These are phyloP conservation scores for Neogobius melanostomus DNA, from an alignment of 2,113 vertebrate genomes.

Conservation along the genomic window DNA sequence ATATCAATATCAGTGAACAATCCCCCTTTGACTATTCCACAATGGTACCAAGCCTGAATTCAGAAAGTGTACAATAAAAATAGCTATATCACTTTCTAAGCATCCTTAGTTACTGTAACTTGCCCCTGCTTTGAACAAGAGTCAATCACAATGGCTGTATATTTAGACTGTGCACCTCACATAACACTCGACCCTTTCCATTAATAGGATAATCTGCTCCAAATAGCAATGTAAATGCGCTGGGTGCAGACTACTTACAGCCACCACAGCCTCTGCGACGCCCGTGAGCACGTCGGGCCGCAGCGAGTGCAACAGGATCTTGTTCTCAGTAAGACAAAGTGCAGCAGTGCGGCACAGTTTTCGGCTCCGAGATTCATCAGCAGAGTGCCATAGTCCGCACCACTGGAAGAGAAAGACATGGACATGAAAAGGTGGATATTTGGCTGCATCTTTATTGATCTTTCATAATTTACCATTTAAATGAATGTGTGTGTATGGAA, in stretches of 20 bases:
- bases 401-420: constrained; percentile 72
- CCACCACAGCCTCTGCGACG: constrained; percentile 94
- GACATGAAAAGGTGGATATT: not conserved
- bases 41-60: not conserved
- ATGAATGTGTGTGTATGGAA: no score
- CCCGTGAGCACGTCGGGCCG: constrained; percentile 96
- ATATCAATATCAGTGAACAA: no score
- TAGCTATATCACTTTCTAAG: no score
- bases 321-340: constrained; percentile 91
- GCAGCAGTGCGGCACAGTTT: constrained; percentile 91
- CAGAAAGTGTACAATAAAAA: not conserved
- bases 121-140: no score
- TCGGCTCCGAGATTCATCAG: constrained; percentile 94
- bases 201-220: not conserved
- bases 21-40: not conserved
- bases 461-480: no score
- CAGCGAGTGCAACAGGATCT: constrained; percentile 96
- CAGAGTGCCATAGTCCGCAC: constrained; percentile 92
- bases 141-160: not conserved
- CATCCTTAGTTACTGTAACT: no score
- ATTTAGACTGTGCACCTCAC: not conserved
- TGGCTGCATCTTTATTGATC: no score
- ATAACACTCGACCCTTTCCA: not conserved
- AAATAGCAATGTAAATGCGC: not conserved
- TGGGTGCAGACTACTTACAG: constrained; percentile 80